phyloP scores from a whole-genome alignment of 1,140 invertebrate genomes.

The Drosophila burlai region DNA sequence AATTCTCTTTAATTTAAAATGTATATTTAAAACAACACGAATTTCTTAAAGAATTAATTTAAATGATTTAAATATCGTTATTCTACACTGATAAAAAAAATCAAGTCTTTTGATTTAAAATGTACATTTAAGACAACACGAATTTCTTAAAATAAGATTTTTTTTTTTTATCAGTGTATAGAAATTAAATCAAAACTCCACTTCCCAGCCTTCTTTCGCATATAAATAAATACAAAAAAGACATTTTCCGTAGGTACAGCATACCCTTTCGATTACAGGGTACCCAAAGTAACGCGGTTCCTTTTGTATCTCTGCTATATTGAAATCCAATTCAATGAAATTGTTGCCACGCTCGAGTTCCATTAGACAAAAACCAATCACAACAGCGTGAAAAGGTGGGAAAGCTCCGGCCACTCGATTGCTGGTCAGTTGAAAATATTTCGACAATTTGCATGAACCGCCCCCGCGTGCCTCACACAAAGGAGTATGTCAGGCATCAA shows the following conservation, averaged over 20 bases:
- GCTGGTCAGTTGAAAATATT: conserved; percentile 83
- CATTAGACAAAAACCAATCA: conserved; percentile 85
- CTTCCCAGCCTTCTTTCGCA: neutral
- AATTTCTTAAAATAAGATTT: too few relatives aligned
- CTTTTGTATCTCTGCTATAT: conserved; percentile 60
- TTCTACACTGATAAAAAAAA: too few relatives aligned
- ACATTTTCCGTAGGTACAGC: too few relatives aligned
- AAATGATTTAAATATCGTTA: neutral
- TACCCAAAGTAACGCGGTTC: conserved; percentile 40
- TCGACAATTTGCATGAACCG: conserved; percentile 78
- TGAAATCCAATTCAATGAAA: conserved; percentile 84
- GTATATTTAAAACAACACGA: neutral
- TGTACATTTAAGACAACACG: too few relatives aligned
- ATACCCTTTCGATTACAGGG: neutral
- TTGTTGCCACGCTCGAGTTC: conserved; percentile 80
- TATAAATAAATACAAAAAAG: neutral
- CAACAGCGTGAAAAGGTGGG: conserved; percentile 67
- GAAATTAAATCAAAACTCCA: neutral
- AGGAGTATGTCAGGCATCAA: conserved; percentile 79
- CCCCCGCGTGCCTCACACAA: conserved; percentile 49
- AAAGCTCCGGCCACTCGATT: conserved; percentile 64
- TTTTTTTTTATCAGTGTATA: too few relatives aligned
- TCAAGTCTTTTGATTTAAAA: too few relatives aligned
- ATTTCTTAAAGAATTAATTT: accelerated
- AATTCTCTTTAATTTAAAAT: neutral